These are phyloP conservation scores for Ischnura elegans DNA, from an alignment of 2,888 invertebrate genomes.

Conservation along the genomic window DNA sequence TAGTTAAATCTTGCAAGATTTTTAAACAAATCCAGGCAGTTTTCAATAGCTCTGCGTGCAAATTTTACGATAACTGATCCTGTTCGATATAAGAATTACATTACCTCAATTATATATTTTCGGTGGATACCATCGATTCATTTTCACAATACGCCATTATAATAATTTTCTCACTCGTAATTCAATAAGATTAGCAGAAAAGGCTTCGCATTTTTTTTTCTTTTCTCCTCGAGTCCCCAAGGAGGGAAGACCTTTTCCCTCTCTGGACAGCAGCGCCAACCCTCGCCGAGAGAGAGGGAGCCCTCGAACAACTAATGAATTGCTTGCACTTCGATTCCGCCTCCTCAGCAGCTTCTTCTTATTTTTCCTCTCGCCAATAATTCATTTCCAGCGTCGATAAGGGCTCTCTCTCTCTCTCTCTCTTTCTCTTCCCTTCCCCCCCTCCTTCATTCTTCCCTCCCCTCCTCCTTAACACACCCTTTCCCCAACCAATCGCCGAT, in stretches of 20 bases:
- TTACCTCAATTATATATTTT: too few relatives aligned
- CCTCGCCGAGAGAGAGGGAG: neutral
- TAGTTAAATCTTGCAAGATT: too few relatives aligned
- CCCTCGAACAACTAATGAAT: slow-evolving; percentile 36
- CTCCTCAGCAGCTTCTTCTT: slow-evolving; percentile 33
- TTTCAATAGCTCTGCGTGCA: too few relatives aligned
- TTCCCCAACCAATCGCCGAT: neutral
- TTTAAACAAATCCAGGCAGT: too few relatives aligned
- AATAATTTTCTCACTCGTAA: neutral
- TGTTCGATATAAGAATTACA: too few relatives aligned
- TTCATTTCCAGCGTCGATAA: slow-evolving; percentile 2
- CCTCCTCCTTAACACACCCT: neutral
- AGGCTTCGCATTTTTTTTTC: neutral
- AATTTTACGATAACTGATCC: too few relatives aligned
- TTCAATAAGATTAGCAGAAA: neutral
- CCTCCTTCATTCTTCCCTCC: neutral
- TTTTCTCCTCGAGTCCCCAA: neutral
- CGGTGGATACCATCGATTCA: too few relatives aligned
- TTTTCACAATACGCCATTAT: too few relatives aligned
- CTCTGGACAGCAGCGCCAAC: neutral
- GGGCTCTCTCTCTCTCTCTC: neutral
- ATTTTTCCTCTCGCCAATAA: neutral
- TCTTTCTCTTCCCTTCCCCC: neutral
- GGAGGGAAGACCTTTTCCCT: neutral
- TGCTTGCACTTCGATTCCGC: slow-evolving; percentile 1